phyloP scores from a whole-genome alignment of 2,888 invertebrate genomes.

The Melieria omissa region DNA sequence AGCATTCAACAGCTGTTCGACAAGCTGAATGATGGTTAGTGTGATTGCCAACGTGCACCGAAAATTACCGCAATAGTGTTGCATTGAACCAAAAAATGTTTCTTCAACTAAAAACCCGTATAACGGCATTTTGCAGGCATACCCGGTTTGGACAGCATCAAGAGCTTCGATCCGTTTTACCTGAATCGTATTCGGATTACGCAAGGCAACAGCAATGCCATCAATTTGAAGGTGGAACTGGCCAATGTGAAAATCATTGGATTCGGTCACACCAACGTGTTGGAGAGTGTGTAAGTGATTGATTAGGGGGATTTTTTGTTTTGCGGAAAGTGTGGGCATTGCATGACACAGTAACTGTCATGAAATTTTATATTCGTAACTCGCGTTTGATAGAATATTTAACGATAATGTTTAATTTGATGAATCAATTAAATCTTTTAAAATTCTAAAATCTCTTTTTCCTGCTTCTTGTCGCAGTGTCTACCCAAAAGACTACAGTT shows the following conservation, averaged over 20 bases:
- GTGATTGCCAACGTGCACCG: not conserved
- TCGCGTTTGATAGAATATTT: not conserved
- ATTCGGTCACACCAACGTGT: conserved; percentile 74
- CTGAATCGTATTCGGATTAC: conserved; percentile 76
- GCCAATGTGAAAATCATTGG: conserved; percentile 76
- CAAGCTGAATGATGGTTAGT: conserved; percentile 72
- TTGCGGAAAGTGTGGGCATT: not conserved
- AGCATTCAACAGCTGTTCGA: conserved; percentile 77
- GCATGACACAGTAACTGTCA: not conserved
- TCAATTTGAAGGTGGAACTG: conserved; percentile 78
- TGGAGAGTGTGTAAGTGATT: conserved; percentile 71
- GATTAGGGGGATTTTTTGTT: not conserved
- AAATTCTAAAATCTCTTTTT: not conserved
- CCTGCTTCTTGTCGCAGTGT: conserved; percentile 67
- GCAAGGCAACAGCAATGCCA: conserved; percentile 77
- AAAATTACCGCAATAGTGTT: conserved; percentile 10
- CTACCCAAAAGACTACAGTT: conserved; percentile 75
- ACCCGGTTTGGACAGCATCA: conserved; percentile 68
- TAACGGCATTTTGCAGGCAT: conserved; percentile 53
- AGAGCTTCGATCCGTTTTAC: conserved; percentile 76
- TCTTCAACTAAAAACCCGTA: not conserved
- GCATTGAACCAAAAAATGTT: not conserved
- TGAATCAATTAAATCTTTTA: not conserved
- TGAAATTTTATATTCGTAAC: too few relatives aligned
- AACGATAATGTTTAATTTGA: not conserved